Percentiles rank a stretch among this genome's conserved stretches.
These are phyloP conservation scores for Rousettus madagascariensis DNA, from an alignment of 2,797 vertebrate species.

Conservation along the genomic window DNA sequence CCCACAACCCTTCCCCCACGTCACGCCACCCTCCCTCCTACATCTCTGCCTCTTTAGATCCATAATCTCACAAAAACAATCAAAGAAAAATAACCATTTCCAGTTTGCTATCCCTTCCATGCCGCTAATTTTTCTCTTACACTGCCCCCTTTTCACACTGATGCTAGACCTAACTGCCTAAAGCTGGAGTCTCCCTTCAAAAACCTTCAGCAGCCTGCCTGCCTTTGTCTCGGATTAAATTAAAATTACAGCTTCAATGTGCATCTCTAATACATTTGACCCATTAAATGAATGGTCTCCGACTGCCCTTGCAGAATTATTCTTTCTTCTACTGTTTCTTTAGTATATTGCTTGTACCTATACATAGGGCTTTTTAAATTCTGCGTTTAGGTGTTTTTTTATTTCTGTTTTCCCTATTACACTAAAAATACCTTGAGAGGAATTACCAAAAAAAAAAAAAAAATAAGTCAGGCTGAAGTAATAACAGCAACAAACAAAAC, in stretches of 20 bases:
- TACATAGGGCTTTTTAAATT: neutral
- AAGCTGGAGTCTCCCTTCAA: neutral
- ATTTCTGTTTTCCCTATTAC: neutral
- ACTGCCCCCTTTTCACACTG: neutral
- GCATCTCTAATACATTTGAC: neutral
- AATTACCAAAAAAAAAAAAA: neutral
- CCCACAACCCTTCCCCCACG: neutral
- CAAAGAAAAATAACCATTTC: neutral
- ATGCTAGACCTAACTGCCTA: neutral
- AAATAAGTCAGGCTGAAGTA: neutral
- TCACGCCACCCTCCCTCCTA: neutral
- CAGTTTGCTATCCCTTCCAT: neutral
- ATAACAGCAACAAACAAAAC: neutral
- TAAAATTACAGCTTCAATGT: neutral
- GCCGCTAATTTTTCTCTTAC: neutral
- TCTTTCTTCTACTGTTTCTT: neutral
- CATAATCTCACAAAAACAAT: neutral
- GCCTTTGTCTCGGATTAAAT: neutral
- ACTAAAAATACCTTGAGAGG: neutral
- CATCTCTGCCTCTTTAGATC: neutral
- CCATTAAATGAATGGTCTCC: neutral
- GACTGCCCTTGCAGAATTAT: neutral
- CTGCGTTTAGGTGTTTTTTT: neutral
- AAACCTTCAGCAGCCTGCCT: neutral
- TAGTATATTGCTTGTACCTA: neutral